These are phyloP conservation scores for Podabrus alpinus DNA, from an alignment of 2,888 invertebrate genomes.

Conservation along the genomic window DNA sequence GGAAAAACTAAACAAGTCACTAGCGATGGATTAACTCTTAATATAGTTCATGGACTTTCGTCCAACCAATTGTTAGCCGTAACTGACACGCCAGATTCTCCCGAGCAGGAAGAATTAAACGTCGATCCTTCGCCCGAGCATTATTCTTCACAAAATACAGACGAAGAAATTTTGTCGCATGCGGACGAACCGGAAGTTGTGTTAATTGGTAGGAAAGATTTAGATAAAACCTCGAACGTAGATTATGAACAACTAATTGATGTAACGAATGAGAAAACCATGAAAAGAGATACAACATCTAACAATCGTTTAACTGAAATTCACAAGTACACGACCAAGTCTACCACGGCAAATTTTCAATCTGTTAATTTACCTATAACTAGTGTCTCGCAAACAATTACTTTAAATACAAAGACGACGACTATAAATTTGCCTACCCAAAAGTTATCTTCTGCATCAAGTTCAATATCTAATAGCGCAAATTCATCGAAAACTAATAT, in stretches of 20 bases:
- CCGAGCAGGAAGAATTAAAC: constrained; percentile 59
- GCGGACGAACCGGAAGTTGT: constrained; percentile 65
- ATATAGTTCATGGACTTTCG: constrained; percentile 51
- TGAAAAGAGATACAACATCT: constrained; percentile 46
- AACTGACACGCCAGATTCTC: constrained; percentile 59
- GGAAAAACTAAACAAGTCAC: constrained; percentile 49
- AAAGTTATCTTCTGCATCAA: constrained; percentile 35
- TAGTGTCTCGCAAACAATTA: constrained; percentile 1
- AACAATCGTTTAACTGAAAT: constrained; percentile 50
- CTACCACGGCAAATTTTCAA: constrained; percentile 19
- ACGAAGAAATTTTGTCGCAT: constrained; percentile 55
- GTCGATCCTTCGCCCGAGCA: constrained; percentile 52
- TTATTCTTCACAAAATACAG: constrained; percentile 43
- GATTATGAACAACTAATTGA: constrained; percentile 70
- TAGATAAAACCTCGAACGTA: constrained; percentile 68
- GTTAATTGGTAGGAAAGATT: constrained; percentile 63
- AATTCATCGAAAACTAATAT: constrained; percentile 30
- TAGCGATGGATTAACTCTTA: constrained; percentile 35
- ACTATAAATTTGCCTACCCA: neutral
- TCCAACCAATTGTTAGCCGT: constrained; percentile 54
- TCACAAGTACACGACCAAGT: constrained; percentile 49
- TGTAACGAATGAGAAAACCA: constrained; percentile 61
- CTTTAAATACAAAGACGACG: constrained; percentile 4
- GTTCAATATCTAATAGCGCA: constrained; percentile 5
- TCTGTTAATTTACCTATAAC: constrained; percentile 8